Base-by-base conservation (phyloP, 1,140 invertebrate genomes). In the Drosophila insularis region DNA sequence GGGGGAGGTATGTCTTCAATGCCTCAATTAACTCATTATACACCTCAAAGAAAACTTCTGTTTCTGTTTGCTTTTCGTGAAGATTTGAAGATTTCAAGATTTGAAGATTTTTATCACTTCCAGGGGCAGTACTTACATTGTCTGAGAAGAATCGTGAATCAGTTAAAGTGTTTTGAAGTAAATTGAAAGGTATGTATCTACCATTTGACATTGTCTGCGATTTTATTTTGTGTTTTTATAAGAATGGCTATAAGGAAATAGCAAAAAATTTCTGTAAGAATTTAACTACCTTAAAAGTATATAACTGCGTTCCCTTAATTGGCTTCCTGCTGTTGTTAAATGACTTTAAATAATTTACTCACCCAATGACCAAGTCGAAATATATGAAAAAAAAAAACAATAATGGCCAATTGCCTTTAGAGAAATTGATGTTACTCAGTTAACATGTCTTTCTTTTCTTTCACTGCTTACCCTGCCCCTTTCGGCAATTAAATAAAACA, bases 401-500 rank as follows among this genome's bases (percentile, higher is more conserved):
- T 35, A 58, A 32, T 32, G 35, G 55, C 60, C 46, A 70, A 68
- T 39, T 63, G 63, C 40, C 23, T 69, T 62, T 35, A 67, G 43
- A 61, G 37, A 50, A 53, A 68, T 73, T 68, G 63, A 74, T 80
- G 46, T 74, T 85, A 7, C 67, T 70, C 66, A 65, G 69, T 70
- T 70, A 46, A 70, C 73, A 85, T 86, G 78, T 81, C 43, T 46
- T 46, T 56, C 27, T 17, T 35, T 60, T 46, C 68, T 67, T 68
- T 63, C 71, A 59, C 63, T 86, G 69, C 31, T 59, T 74, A 27
- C n/a, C 54, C 60, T 37, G 11, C 3, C 35, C 73, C 68, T 68
- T 68, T 72, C 59, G 81, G 81, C 81, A 86, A 86, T 86, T 86
- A 86, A 86, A 86, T 87, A 87, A 86, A 86, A 86, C 81, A 86